Evolutionary conservation across 2,113 vertebrate species (phyloP), one percentile per base, ranked within the genome.

Genomic region (Lates calcarifer): DNA sequence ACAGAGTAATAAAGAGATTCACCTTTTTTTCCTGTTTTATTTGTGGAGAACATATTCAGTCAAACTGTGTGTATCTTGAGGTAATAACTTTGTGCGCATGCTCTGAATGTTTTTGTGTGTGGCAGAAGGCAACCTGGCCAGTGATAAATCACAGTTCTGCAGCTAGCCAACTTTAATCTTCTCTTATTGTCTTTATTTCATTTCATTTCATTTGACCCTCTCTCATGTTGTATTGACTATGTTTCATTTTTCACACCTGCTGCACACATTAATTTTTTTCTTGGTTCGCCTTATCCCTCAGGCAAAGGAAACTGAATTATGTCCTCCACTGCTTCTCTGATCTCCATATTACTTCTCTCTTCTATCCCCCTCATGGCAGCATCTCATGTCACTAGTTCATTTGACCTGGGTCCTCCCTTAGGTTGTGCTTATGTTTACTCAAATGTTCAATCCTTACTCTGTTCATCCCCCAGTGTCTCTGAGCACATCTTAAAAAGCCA

Each of bases 201-300:
- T 85, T 64, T 70, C n/a, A 60, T 88, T 69, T 74, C n/a, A 58
- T 63, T 73, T 70, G 62, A 74, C 28, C 64, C 69, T 35, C 29
- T 49, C 53, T 6, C 18, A 29, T 53, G 58, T 65, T 61, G 41
- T 35, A 57, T 55, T 83, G 71, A 64, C 47, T 24, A 22, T 72
- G 13, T 69, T 78, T 77, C 28, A 71, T 73, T 69, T 28, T 62
- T 62, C 45, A 66, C 1, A 35, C 37, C 51, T 28, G 29, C 60
- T 66, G 35, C 80, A 65, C 41, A n/a, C 64, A 33, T 47, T 28
- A 55, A 24, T 12, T 31, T 61, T 37, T 68, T 57, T 12, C 58
- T 49, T 26, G 24, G 13, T 39, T n/a, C 4, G 3, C 62, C 26
- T 74, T 53, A 22, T 9, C 56, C 78, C 22, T 67, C 6, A 43